Evolutionary conservation across 1,140 invertebrate genomes (phyloP), one percentile per base, ranked within the genome.

Genomic region (Euglossa dilemma): DNA sequence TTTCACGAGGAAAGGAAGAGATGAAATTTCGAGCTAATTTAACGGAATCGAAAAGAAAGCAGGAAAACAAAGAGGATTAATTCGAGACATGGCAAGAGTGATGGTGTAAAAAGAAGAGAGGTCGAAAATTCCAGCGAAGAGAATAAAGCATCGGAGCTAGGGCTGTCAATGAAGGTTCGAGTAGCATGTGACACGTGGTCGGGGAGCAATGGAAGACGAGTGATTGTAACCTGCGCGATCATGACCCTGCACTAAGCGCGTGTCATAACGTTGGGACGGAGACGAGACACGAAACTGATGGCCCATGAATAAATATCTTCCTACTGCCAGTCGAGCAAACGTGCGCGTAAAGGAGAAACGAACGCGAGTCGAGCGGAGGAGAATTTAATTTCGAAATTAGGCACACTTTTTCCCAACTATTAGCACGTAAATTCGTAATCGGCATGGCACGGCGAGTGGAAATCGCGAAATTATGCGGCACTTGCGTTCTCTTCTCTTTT

Each of bases 261-360:
- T 76, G 80, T 76, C 72, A 57, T 67, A 67, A 82, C 71, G 80
- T 57, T 76, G 80, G 25, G 5, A 64, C 47, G 47, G 63, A 76
- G 56, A 82, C 80, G 73, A 82, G 80, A 67, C 72, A 66, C 54
- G 80, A 82, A 82, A 82, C 63, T 76, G 80, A 82, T 82, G 63
- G 80, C 75, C 61, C 73, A 82, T 69, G 73, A 82, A 82, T 74
- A 75, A 75, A 64, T 82, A 82, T 82, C 73, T 76, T 59, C 73
- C 63, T 59, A 82, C 72, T 66, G 80, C 43, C 72, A 57, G 73
- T 67, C 63, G 52, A 14, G 52, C 7, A 25, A 67, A 64, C 47
- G 47, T 28, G 61, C 20, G 6, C 54, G 63, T 54, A 64, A 76
- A n/a, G 50, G 63, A 43, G 45, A 82, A 76, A 52, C 57, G 80